phyloP scores from a whole-genome alignment of 2,888 invertebrate genomes.

The Mantis religiosa region DNA sequence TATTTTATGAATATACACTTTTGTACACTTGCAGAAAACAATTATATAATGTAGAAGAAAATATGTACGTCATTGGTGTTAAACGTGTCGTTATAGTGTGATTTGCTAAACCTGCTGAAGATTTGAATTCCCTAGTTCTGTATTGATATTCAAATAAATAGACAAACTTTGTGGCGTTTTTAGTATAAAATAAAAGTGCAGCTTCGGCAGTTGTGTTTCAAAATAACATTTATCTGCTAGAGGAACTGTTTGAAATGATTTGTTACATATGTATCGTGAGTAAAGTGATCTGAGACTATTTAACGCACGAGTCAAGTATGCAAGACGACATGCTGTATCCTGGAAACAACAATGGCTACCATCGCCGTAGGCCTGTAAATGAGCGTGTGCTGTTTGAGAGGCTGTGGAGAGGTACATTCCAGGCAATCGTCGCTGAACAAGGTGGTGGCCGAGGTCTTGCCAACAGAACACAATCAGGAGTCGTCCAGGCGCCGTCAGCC shows the following conservation, averaged over 20 bases:
- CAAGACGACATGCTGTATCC: constrained; percentile 1
- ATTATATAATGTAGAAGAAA: background rate
- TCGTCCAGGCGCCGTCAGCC: constrained; percentile 32
- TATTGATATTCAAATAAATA: background rate
- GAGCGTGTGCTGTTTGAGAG: constrained; percentile 66
- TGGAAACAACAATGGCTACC: constrained; percentile 10
- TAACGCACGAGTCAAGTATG: background rate
- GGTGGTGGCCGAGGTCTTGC: constrained; percentile 38
- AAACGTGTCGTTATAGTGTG: background rate
- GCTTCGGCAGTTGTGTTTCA: background rate
- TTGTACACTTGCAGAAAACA: background rate
- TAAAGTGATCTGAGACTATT: background rate
- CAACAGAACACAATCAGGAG: constrained; percentile 45
- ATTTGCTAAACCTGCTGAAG: background rate
- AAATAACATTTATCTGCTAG: background rate
- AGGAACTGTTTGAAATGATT: background rate
- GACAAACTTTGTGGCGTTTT: background rate
- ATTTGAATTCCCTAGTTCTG: background rate
- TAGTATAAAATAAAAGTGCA: background rate
- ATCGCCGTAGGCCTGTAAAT: constrained; percentile 39
- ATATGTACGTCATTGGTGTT: background rate
- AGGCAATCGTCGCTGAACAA: constrained; percentile 34
- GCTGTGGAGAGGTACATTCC: constrained; percentile 65
- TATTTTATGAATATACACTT: background rate
- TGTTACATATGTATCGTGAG: background rate